Evolutionary conservation across 2,797 vertebrate species (phyloP).

Genomic region (Coccyzus lansbergi): DNA sequence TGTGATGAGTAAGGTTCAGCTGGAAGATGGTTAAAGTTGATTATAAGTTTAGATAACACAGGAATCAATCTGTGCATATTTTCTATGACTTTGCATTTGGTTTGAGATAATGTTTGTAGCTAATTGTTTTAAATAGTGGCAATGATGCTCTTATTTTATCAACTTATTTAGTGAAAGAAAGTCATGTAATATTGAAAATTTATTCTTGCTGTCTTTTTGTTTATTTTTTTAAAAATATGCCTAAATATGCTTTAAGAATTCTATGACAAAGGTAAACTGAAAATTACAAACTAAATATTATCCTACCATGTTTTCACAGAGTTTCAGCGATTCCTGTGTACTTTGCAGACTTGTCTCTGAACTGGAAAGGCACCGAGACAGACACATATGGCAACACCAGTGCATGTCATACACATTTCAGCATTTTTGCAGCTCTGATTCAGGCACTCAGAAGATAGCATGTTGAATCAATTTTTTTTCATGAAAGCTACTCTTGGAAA

Average conservation of each 20-base stretch:
- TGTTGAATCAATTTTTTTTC: neutral
- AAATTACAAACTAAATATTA: neutral
- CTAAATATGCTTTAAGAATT: neutral
- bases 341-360: neutral
- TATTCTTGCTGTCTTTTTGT: neutral
- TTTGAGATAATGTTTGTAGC: neutral
- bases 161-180: neutral
- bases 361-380: neutral
- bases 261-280: neutral
- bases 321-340: neutral
- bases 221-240: neutral
- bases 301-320: accelerated
- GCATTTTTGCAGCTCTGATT: neutral
- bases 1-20: neutral
- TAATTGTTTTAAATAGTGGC: neutral
- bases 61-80: neutral
- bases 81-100: neutral
- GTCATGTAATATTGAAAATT: neutral
- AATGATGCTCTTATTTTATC: neutral
- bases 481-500: neutral
- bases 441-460: neutral
- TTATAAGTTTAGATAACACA: neutral
- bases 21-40: neutral
- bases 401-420: neutral
- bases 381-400: neutral